phyloP scores from a whole-genome alignment of 2,797 vertebrate species.

The Crypturellus tataupa region DNA sequence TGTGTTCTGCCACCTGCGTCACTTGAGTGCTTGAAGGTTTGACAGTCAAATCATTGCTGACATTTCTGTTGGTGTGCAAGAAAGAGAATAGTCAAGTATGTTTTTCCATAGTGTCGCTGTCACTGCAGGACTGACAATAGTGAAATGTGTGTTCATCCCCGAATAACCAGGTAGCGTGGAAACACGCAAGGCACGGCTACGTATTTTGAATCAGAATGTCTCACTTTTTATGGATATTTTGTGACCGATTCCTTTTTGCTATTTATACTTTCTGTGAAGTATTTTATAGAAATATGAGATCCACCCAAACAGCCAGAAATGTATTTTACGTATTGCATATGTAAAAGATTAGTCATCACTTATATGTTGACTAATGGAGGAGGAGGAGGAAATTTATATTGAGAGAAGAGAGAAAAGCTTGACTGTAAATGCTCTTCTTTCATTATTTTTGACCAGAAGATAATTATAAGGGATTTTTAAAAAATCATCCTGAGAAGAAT shows the following conservation, averaged over 20 bases:
- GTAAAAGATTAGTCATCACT: slow-evolving; percentile 50
- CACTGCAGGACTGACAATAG: background rate
- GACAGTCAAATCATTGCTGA: slow-evolving; percentile 41
- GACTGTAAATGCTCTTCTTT: background rate
- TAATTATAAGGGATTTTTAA: slow-evolving; percentile 59
- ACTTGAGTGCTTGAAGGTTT: background rate
- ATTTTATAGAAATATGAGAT: slow-evolving; percentile 24
- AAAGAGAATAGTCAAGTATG: slow-evolving; percentile 22
- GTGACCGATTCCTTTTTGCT: background rate
- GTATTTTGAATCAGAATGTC: background rate
- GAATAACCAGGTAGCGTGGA: slow-evolving; percentile 4
- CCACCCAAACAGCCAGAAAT: slow-evolving; percentile 38
- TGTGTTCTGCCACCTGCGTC: slow-evolving; percentile 46
- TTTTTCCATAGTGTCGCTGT: slow-evolving; percentile 22
- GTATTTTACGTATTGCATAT: slow-evolving; percentile 36
- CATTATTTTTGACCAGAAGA: slow-evolving; percentile 31
- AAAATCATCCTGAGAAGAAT: slow-evolving; percentile 14
- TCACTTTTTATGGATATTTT: background rate
- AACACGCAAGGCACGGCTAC: rapidly evolving
- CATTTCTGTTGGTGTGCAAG: slow-evolving; percentile 36
- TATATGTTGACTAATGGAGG: background rate
- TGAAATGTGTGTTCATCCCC: background rate
- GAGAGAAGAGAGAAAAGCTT: slow-evolving; percentile 4
- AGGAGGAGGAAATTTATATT: slow-evolving; percentile 13
- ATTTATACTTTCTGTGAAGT: background rate